Conservation (phyloP, 2,113 vertebrate genomes). For the Speoplatyrhinus poulsoni region DNA sequence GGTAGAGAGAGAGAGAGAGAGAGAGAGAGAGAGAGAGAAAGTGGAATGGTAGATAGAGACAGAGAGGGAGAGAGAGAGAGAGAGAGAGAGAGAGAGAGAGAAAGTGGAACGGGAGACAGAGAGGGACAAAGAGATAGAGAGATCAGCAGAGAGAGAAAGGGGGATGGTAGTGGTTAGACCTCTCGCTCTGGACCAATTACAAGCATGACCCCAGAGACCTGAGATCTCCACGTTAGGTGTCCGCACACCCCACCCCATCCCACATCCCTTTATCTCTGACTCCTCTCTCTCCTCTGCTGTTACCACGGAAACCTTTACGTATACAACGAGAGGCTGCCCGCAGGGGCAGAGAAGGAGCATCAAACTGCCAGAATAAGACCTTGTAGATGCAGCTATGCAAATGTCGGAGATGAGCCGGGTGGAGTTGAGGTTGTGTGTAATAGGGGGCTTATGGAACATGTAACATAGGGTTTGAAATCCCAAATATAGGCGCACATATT, state of each 20-base stretch:
- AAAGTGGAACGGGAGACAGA: conserved; percentile 31
- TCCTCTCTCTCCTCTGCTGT: not conserved
- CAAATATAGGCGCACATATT: conserved; percentile 37
- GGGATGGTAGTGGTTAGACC: conserved; percentile 33
- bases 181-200: conserved; percentile 65
- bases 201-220: conserved; percentile 49
- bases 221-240: conserved; percentile 40
- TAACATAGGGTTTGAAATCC: conserved; percentile 20
- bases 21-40: conserved; percentile 23
- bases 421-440: conserved; percentile 5
- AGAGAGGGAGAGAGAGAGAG: conserved; percentile 9
- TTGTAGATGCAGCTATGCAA: conserved; percentile 39
- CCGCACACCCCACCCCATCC: not conserved
- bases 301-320: conserved; percentile 3
- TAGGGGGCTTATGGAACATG: conserved; percentile 14
- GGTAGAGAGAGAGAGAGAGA: conserved; percentile 1
- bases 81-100: conserved; percentile 20
- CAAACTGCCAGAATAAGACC: conserved; percentile 38
- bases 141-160: not conserved
- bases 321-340: conserved; percentile 27
- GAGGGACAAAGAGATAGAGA: conserved; percentile 27
- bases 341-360: conserved; percentile 27
- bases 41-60: conserved; percentile 30
- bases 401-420: conserved; percentile 11
- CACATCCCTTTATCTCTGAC: not conserved